A percentile compares a stretch with the other conserved stretches of the same genome.
Conservation (phyloP, 1,140 invertebrate species). For the Epicauta chinensis region DNA sequence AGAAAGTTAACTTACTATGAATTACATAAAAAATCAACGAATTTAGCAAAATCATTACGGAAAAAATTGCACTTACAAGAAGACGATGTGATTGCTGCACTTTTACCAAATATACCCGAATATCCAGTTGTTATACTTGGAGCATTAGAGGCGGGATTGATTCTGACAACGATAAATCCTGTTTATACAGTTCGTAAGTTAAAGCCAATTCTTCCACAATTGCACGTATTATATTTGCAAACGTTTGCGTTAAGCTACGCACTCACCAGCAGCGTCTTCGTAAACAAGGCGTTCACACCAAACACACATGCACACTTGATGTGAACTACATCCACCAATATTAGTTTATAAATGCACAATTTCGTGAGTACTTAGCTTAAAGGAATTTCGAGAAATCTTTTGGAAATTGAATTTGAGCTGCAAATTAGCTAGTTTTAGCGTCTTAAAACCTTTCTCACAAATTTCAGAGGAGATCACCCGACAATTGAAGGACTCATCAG, state of each 20-base stretch:
- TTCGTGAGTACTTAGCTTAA: too few species aligned
- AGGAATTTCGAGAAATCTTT: too few species aligned
- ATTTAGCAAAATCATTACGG: slow-evolving; percentile 60
- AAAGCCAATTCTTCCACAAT: slow-evolving; percentile 1
- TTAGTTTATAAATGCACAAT: too few species aligned
- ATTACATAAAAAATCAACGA: slow-evolving; percentile 54
- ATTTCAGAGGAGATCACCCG: slow-evolving; percentile 67
- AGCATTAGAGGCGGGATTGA: slow-evolving; percentile 58
- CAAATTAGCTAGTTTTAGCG: neutral
- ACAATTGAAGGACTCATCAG: slow-evolving; percentile 59
- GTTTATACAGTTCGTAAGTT: slow-evolving; percentile 66
- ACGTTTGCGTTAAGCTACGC: too few species aligned
- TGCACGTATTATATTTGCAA: neutral
- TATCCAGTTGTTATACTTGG: slow-evolving; percentile 62
- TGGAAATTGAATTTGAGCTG: too few species aligned
- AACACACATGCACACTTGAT: too few species aligned
- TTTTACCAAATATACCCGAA: slow-evolving; percentile 74
- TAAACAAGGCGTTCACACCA: too few species aligned
- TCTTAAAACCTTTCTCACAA: slow-evolving; percentile 3
- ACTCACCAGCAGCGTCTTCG: too few species aligned
- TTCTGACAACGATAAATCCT: slow-evolving; percentile 73
- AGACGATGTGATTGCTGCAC: slow-evolving; percentile 64
- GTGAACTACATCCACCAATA: too few species aligned
- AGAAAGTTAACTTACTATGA: slow-evolving; percentile 64
- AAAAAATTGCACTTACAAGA: slow-evolving; percentile 58